A percentile compares a stretch with the other conserved stretches of the same genome.
These are phyloP conservation scores for Nephrotoma flavescens DNA, from an alignment of 2,888 invertebrate species.

Conservation along the genomic window DNA sequence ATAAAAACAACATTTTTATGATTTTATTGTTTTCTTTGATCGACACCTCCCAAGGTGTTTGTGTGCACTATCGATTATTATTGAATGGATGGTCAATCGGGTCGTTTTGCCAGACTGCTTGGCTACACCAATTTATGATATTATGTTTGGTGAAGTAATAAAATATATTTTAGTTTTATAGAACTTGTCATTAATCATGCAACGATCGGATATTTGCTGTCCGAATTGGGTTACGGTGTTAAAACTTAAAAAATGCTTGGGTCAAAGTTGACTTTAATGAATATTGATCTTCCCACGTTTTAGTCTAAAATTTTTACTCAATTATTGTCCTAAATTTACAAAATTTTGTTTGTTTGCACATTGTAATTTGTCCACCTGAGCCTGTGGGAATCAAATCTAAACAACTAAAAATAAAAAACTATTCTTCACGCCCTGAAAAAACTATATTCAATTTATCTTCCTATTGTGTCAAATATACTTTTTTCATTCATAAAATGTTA, in stretches of 20 bases:
- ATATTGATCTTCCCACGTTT: neutral
- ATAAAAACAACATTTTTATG: neutral
- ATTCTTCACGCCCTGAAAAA: neutral
- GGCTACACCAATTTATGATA: neutral
- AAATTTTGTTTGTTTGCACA: neutral
- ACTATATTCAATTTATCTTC: neutral
- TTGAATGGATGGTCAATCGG: neutral
- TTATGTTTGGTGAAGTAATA: neutral
- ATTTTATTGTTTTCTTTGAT: neutral
- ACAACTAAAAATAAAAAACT: neutral
- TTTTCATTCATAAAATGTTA: neutral
- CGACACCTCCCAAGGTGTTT: neutral
- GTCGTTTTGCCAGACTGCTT: neutral
- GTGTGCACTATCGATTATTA: neutral
- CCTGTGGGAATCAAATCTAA: neutral
- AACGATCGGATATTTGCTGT: neutral
- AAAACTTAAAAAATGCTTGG: neutral
- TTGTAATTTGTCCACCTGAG: neutral
- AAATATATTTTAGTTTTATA: neutral
- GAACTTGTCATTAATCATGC: neutral
- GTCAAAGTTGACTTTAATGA: neutral
- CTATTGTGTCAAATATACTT: neutral
- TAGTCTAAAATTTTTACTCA: neutral
- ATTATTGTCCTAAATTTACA: neutral
- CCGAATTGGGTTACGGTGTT: too few relatives aligned